Conservation (phyloP, 2,888 invertebrate genomes). For the Spisula solida region DNA sequence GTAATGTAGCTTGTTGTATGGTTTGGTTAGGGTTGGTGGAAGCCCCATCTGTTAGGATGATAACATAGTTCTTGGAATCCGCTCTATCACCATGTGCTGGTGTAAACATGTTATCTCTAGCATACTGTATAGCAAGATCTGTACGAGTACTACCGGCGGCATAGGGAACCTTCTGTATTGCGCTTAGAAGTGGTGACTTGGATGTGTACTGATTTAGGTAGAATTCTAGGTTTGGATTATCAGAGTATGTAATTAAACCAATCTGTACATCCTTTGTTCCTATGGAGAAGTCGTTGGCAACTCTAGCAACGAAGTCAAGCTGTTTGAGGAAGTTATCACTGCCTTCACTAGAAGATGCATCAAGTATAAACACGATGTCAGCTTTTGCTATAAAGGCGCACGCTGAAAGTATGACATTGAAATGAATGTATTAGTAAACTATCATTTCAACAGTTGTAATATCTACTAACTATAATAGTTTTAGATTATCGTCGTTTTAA, state of each 20-base stretch:
- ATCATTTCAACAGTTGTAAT: too few species aligned
- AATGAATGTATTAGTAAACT: too few species aligned
- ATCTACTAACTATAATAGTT: too few species aligned
- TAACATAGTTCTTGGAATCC: constrained; percentile 67
- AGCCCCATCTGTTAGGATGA: constrained; percentile 70
- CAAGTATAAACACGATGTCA: constrained; percentile 77
- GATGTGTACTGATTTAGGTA: constrained; percentile 69
- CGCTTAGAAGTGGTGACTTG: constrained; percentile 61
- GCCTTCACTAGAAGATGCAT: constrained; percentile 75
- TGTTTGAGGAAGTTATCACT: constrained; percentile 73
- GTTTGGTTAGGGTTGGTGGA: constrained; percentile 64
- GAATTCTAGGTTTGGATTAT: constrained; percentile 69
- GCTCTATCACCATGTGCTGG: constrained; percentile 63
- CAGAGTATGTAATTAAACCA: constrained; percentile 46
- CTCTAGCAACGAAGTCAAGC: constrained; percentile 73
- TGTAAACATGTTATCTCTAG: constrained; percentile 66
- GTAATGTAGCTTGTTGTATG: constrained; percentile 55
- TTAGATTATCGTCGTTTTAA: too few species aligned
- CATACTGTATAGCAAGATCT: constrained; percentile 64
- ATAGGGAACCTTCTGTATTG: constrained; percentile 65
- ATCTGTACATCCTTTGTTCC: constrained; percentile 46
- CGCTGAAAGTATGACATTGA: constrained; percentile 62
- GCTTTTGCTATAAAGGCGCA: constrained; percentile 74
- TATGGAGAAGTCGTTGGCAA: constrained; percentile 57
- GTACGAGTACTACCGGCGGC: constrained; percentile 67